Base-by-base conservation (phyloP, 2,113 vertebrate genomes). In the Gnathonemus echidnorhynchus region DNA sequence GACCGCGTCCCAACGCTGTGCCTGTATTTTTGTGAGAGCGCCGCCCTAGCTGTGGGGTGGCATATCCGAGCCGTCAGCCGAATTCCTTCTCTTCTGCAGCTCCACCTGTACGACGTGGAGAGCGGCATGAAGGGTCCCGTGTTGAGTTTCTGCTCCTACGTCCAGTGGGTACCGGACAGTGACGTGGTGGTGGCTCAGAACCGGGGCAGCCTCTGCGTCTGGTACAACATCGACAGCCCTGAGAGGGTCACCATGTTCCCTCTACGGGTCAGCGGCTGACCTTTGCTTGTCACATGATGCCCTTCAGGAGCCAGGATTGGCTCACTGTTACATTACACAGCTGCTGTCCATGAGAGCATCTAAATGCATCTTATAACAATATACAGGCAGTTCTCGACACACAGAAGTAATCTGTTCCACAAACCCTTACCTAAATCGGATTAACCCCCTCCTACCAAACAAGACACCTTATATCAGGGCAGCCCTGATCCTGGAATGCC, bases 171-270 rank as follows among this genome's bases (percentile, higher is more conserved):
- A 0, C 98, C 98, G 0, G 96, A 96, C 92, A 99, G 98, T 0
- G 98, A 99, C 0, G 98, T 99, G 90, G 97, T 98, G 85, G 97
- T 99, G 8, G 98, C 97, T 66, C 98, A 99, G 92, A 98, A 97
- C 95, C 94, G 97, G 6, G 97, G 94, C 35, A 98, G 92, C 93
- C 95, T 99, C 70, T 99, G 98, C 90, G 92, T 99, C 8, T 99
- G 98, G 98, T 99, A 99, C 94, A 99, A 97, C 91, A 98, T 98
- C 0, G 98, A 99, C 92, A 97, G 97, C 66, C 98, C 98, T 0
- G 98, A 99, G 92, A 95, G 96, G 91, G 96, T 98, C 94, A 99
- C 97, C 95, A 98, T 96, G 96, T 97, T 98, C 92, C 96, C 97
- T 0, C 93, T 99, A 89, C 98, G 97, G 97, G 98, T 99, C 94